Percentiles rank a stretch among this genome's conserved stretches.
These are phyloP conservation scores for Catharus minimus DNA, from an alignment of 2,113 vertebrate species.

Conservation along the genomic window DNA sequence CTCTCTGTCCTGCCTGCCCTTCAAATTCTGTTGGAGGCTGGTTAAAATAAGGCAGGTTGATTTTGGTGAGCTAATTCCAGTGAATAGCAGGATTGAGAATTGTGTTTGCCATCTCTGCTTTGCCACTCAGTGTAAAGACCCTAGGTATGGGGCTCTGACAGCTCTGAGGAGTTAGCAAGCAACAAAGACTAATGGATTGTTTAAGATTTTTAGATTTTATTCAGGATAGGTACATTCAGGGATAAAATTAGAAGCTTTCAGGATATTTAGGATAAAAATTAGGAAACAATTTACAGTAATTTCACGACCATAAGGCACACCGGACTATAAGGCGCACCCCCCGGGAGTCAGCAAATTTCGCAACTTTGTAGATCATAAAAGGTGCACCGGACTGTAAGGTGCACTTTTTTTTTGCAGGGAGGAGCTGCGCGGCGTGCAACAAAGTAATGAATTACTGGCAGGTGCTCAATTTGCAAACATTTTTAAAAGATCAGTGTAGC, in stretches of 20 bases:
- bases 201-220: neutral
- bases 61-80: neutral
- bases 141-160: neutral
- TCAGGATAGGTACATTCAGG: neutral
- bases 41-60: neutral
- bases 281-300: neutral
- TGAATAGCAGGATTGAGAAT: neutral
- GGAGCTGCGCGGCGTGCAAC: too few species aligned
- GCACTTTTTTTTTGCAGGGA: too few species aligned
- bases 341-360: too few species aligned
- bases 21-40: neutral
- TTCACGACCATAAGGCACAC: too few species aligned
- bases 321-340: too few species aligned
- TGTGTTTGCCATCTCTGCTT: neutral
- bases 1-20: neutral
- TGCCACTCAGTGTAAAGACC: neutral
- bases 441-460: too few species aligned
- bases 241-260: neutral
- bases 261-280: neutral
- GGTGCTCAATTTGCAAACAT: too few species aligned
- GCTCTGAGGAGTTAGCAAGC: neutral
- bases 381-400: too few species aligned
- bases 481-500: too few species aligned
- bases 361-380: too few species aligned
- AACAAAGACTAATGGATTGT: neutral